Evolutionary conservation across 2,113 vertebrate genomes (phyloP).

Genomic region (Daphoenositta chrysoptera): DNA sequence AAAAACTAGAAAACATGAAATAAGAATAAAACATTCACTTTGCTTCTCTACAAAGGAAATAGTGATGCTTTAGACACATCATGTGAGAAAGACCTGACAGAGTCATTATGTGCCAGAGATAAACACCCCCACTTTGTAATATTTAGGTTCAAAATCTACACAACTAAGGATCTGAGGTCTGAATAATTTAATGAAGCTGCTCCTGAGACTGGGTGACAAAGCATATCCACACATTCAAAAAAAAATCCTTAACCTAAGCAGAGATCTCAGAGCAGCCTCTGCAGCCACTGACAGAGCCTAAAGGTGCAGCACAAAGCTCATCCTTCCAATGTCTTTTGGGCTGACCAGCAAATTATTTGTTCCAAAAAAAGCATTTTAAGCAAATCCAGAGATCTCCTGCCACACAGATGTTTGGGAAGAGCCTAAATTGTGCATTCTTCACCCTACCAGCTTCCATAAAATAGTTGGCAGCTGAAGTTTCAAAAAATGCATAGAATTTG

Average conservation of each 20-base stretch:
- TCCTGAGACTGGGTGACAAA: background rate
- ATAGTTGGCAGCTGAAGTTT: background rate
- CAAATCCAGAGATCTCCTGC: constrained; percentile 67
- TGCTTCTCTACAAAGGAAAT: background rate
- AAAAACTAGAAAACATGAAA: background rate
- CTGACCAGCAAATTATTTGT: constrained; percentile 72
- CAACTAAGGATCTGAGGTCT: background rate
- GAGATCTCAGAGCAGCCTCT: background rate
- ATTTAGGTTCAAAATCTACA: background rate
- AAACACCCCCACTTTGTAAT: background rate
- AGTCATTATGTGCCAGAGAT: background rate
- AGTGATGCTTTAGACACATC: background rate
- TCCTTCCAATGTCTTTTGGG: constrained; percentile 56
- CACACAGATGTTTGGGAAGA: constrained; percentile 67
- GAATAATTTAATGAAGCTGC: background rate
- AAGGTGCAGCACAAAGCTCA: constrained; percentile 52
- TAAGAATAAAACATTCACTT: background rate
- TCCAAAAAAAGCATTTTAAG: constrained; percentile 76
- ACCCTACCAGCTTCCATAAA: constrained; percentile 64
- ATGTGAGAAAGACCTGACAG: background rate
- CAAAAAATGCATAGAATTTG: background rate
- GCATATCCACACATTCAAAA: background rate
- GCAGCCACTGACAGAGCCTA: background rate
- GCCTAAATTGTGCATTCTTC: constrained; percentile 52
- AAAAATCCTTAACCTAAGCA: background rate